phyloP scores from a whole-genome alignment of 2,888 invertebrate genomes.

The Drosophila pullipes region DNA sequence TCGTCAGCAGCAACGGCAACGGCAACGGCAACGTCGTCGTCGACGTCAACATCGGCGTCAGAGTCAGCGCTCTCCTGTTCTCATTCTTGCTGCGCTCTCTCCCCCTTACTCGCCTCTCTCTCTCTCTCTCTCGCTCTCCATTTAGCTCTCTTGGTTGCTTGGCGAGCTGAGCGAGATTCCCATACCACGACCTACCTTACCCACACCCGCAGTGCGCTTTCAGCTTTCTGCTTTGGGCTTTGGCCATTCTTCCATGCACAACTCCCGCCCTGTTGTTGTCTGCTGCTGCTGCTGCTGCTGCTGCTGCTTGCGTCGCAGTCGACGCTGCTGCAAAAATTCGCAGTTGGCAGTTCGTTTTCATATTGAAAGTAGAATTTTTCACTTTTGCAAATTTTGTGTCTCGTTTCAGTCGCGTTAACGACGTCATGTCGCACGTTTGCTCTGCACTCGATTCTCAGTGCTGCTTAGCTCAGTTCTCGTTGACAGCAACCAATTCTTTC shows the following conservation, averaged over 20 bases:
- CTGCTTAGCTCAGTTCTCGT: conserved; percentile 20
- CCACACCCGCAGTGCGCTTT: conserved; percentile 84
- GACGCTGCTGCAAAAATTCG: conserved; percentile 55
- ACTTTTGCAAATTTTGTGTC: conserved; percentile 80
- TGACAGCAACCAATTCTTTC: conserved; percentile 22
- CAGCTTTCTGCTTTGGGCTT: conserved; percentile 59
- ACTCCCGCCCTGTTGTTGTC: conserved; percentile 57
- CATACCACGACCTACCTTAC: conserved; percentile 85
- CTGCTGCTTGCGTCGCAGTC: conserved; percentile 35
- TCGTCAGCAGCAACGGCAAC: conserved; percentile 19
- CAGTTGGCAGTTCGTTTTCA: conserved; percentile 70
- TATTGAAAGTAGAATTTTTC: conserved; percentile 83
- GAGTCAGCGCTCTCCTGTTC: not conserved
- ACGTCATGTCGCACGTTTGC: conserved; percentile 83
- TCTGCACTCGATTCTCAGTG: conserved; percentile 33
- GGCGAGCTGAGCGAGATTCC: conserved; percentile 49
- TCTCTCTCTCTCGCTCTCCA: conserved; percentile 22
- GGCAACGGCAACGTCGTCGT: conserved; percentile 15
- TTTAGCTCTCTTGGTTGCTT: not conserved
- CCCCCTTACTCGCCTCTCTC: not conserved
- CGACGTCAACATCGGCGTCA: not conserved
- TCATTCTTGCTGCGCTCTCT: conserved; percentile 6
- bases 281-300: conserved; percentile 10
- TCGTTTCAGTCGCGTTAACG: conserved; percentile 82
- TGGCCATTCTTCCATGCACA: conserved; percentile 69